Conservation (phyloP, 2,797 vertebrate species). For the Jordanella pulchra region DNA sequence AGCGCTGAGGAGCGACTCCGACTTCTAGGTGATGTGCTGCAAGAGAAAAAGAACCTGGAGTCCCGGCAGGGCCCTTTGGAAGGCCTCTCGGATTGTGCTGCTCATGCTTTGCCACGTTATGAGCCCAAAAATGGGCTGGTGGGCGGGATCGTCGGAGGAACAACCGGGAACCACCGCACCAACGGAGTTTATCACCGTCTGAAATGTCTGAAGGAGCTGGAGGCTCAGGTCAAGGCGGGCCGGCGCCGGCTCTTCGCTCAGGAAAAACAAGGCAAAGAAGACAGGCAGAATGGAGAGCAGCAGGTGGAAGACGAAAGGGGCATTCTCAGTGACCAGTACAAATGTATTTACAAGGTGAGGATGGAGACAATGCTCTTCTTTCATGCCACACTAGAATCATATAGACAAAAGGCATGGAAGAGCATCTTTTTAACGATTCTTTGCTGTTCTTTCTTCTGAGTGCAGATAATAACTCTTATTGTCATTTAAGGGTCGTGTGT, state of each 20-base stretch:
- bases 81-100: constrained; percentile 87
- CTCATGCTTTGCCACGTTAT: constrained; percentile 91
- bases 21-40: constrained; percentile 91
- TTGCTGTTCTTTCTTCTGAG: constrained; percentile 3
- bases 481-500: constrained; percentile 5
- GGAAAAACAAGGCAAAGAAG: constrained; percentile 93
- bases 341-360: constrained; percentile 96
- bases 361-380: constrained; percentile 14
- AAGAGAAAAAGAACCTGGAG: constrained; percentile 94
- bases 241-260: constrained; percentile 96
- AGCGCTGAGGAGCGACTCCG: constrained; percentile 88
- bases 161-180: constrained; percentile 69
- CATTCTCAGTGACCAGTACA: constrained; percentile 94
- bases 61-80: constrained; percentile 92
- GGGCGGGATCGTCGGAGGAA: constrained; percentile 70
- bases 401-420: constrained; percentile 16
- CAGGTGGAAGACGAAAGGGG: constrained; percentile 84
- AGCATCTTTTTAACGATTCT: constrained; percentile 2
- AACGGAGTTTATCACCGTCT: constrained; percentile 91
- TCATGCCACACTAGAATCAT: constrained; percentile 20
- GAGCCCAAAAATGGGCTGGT: constrained; percentile 95
- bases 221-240: constrained; percentile 90
- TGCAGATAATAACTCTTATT: constrained; percentile 7
- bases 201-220: constrained; percentile 91
- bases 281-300: constrained; percentile 83